Base-by-base conservation (phyloP, 2,888 invertebrate species). In the Hermodice carunculata region DNA sequence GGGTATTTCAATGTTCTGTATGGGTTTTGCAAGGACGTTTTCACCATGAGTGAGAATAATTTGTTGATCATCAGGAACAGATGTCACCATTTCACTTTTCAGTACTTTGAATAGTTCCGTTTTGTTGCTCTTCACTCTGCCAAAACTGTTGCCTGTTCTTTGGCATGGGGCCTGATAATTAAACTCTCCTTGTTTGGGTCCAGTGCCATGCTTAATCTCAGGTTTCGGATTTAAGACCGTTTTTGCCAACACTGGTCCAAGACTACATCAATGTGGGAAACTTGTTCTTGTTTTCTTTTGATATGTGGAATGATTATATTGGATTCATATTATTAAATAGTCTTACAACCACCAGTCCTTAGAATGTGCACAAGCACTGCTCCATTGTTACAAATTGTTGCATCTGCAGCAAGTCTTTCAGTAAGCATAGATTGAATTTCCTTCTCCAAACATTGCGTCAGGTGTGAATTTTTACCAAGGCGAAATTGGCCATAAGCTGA, bases 311-410 rank as follows among this genome's bases (percentile, higher is more conserved):
- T 19, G 22, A 54, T 37, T 6, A 54, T 22, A 11, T 54, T 37
- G 8, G 32, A 14, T 22, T 14, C 32, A 22, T 54, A 37, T 6
- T 54, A 32, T 37, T 22, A 32, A 54, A 54, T 37, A 19, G 54
- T 54, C 54, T 54, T 54, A n/a, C 37, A 32, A 6, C 22, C 22
- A 8, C 17, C 40, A 19, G 37, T 14, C 22, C 22, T 32, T 5
- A 54, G 24, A 37, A 54, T 19, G 54, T 54, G 32, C 6, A 54
- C 37, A 22, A 54, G 37, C n/a, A 37, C 54, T n/a, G 37, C 32
- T n/a, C 54, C 54, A 54, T n/a, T n/a, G n/a, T 54, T 37, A 11
- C 32, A n/a, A 24, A 54, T 37, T 6, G 19, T 54, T 17, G 22
- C 54, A 37, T 54, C 54, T 8, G 40, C 28, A 6, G 6, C 51